phyloP scores from a whole-genome alignment of 2,113 vertebrate species.

The Pica pica region DNA sequence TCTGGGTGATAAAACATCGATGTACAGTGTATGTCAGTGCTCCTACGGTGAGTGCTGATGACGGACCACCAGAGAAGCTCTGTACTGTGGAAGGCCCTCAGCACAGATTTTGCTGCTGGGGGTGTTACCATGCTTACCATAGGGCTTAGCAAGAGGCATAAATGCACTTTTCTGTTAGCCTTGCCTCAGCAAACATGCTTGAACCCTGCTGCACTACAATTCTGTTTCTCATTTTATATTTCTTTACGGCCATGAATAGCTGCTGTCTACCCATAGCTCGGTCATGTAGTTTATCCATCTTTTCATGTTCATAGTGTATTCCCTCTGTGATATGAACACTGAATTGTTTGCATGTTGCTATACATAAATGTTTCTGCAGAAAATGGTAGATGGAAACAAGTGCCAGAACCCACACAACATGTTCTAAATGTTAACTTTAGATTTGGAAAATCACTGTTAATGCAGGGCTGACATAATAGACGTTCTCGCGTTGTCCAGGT shows the following conservation, averaged over 20 bases:
- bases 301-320: background rate
- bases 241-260: background rate
- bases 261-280: background rate
- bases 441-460: background rate
- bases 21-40: fast-evolving
- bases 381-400: background rate
- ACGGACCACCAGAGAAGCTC: background rate
- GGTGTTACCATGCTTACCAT: background rate
- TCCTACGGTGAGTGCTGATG: fast-evolving
- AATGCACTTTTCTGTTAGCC: background rate
- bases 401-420: background rate
- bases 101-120: background rate
- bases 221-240: background rate
- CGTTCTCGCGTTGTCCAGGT: background rate
- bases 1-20: background rate
- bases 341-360: background rate
- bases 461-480: background rate
- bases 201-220: background rate
- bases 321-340: background rate
- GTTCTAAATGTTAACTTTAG: constrained; percentile 12
- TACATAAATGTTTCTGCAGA: background rate
- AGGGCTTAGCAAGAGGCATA: background rate
- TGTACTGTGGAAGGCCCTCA: background rate
- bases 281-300: background rate
- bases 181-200: background rate